These are phyloP conservation scores for Melinaea menophilus DNA, from an alignment of 2,888 invertebrate species.

Conservation along the genomic window DNA sequence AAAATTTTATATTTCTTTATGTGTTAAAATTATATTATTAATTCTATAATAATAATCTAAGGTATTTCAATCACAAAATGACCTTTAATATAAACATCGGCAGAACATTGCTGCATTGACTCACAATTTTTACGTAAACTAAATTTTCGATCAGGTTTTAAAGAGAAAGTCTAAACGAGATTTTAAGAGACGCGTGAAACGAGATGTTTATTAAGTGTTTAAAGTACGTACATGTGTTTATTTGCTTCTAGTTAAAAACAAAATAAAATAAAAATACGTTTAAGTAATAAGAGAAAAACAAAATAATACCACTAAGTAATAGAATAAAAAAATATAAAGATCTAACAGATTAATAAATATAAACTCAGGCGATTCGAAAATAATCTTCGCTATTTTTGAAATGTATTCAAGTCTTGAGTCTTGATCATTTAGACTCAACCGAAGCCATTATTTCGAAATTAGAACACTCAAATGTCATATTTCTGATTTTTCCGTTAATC, in stretches of 20 bases:
- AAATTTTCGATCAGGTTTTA: slow-evolving; percentile 6
- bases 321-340: neutral
- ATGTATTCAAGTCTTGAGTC: slow-evolving; percentile 7
- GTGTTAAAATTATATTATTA: neutral
- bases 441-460: slow-evolving; percentile 4
- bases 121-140: slow-evolving; percentile 6
- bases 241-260: too few relatives aligned
- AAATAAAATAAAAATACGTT: too few relatives aligned
- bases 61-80: neutral
- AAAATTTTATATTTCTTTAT: neutral
- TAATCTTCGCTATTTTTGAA: slow-evolving; percentile 3
- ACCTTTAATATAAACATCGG: slow-evolving; percentile 5
- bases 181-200: neutral
- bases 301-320: too few relatives aligned
- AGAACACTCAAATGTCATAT: slow-evolving; percentile 3
- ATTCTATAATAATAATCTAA: neutral
- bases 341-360: neutral
- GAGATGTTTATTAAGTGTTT: neutral
- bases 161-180: slow-evolving; percentile 8
- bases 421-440: neutral
- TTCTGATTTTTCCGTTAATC: neutral
- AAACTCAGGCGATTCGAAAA: neutral
- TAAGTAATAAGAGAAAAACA: too few relatives aligned
- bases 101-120: slow-evolving; percentile 4
- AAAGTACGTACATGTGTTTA: too few relatives aligned